Conservation (phyloP, 2,888 invertebrate species). For the Trissolcus brochymenae region DNA sequence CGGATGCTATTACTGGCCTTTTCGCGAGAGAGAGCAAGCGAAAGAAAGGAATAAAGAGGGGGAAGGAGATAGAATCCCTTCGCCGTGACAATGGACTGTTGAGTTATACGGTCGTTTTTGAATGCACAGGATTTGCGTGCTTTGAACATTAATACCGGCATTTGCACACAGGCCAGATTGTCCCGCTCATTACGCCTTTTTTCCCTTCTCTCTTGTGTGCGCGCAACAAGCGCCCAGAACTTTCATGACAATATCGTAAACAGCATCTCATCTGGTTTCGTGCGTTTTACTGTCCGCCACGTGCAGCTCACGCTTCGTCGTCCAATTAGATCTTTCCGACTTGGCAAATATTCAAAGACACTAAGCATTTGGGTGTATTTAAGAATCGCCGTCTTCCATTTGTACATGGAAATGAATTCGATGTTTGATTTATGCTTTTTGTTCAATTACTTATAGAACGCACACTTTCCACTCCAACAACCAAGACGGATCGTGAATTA, state of each 20-base stretch:
- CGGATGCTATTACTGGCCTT: conserved; percentile 62
- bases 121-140: conserved; percentile 60
- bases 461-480: conserved; percentile 24
- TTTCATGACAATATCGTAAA: conserved; percentile 55
- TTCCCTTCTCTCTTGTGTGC: neutral
- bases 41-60: conserved; percentile 8
- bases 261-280: conserved; percentile 50
- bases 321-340: conserved; percentile 53
- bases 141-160: conserved; percentile 58
- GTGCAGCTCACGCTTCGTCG: conserved; percentile 51
- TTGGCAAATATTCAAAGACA: conserved; percentile 56
- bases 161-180: conserved; percentile 46
- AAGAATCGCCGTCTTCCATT: conserved; percentile 52
- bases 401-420: conserved; percentile 51
- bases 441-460: conserved; percentile 53
- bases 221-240: conserved; percentile 10
- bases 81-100: conserved; percentile 58
- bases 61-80: conserved; percentile 39
- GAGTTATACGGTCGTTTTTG: conserved; percentile 60
- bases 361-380: conserved; percentile 57
- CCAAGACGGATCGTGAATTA: conserved; percentile 30
- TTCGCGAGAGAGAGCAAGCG: conserved; percentile 50
- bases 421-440: conserved; percentile 54
- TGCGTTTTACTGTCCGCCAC: conserved; percentile 53
- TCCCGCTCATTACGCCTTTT: conserved; percentile 48